Base-by-base conservation (phyloP, 1,140 invertebrate genomes). In the Drosophila paulistorum region DNA sequence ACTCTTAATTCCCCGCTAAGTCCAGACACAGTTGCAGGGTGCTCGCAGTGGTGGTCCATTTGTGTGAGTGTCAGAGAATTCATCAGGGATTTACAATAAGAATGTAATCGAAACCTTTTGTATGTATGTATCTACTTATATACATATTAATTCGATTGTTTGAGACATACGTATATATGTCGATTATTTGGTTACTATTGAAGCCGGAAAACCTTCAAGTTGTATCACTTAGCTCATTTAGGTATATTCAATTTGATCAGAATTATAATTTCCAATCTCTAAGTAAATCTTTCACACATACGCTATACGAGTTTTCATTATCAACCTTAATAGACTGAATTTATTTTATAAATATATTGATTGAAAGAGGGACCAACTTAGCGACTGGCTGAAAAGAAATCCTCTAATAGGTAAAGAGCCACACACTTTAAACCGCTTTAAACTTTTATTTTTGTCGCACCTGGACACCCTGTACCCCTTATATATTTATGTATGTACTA, bases 1-100 rank as follows among this genome's bases (percentile, higher is more conserved):
- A 45, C 61, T 65, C 66, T 76, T 76, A 76, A 76, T 76, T 70
- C 74, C 37, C 26, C 20, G 65, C 65, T 70, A 76, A 76, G 74
- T 61, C 65, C 48, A 60, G 59, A 64, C 54, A 10, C 13, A 1
- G 10, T 17, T 54, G 69, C 73, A 71, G 73, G 73, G 42, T 62
- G 30, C 20, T 26, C 14, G 7, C 14, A 37, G 20, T 54, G 20
- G 63, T 65, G 45, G 26, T 51, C 14, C 39, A 14, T 30, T 20
- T n/a, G 17, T 30, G 61, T 30, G 61, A 20, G 14, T 33, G 42
- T 11, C 3, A 63, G 41, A 5, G 7, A 39, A 51, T 37, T 13
- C 7, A 11, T 23, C 37, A 51, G 45, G 9, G 17, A 51, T 51
- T 51, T 51, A 51, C 17, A 51, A 23, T 20, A 23, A 51, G 45